A percentile compares a stretch with the other conserved stretches of the same genome.
Conservation (phyloP, 2,113 vertebrate genomes). For the Tupaia chinensis region DNA sequence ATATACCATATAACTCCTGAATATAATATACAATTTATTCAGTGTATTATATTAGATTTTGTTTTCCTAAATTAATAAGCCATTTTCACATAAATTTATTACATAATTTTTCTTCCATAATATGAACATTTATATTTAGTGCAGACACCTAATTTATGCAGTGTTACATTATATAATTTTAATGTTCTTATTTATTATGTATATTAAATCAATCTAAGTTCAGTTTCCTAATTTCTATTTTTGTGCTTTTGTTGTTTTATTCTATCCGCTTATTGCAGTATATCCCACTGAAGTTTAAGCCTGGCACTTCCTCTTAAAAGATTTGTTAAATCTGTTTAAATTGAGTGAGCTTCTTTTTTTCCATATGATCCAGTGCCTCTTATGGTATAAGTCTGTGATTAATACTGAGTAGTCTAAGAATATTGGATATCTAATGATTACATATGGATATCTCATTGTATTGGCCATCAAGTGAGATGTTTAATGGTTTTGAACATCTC, state of each 20-base stretch:
- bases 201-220: not conserved
- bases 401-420: not conserved
- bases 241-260: not conserved
- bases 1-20: not conserved
- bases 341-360: not conserved
- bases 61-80: not conserved
- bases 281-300: not conserved
- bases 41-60: not conserved
- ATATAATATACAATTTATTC: constrained; percentile 2
- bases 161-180: not conserved
- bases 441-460: not conserved
- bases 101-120: not conserved
- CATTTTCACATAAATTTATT: not conserved
- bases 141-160: not conserved
- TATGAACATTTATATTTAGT: not conserved
- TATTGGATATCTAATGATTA: not conserved
- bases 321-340: not conserved
- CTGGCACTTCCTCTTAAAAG: not conserved
- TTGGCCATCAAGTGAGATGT: not conserved
- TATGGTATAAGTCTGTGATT: not conserved
- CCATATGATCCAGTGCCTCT: not conserved
- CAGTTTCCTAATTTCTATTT: not conserved
- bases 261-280: not conserved
- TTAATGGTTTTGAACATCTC: not conserved
- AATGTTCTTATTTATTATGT: not conserved